Evolutionary conservation across 1,140 invertebrate genomes (phyloP), one percentile per base, ranked within the genome.

Genomic region (Pantala flavescens): DNA sequence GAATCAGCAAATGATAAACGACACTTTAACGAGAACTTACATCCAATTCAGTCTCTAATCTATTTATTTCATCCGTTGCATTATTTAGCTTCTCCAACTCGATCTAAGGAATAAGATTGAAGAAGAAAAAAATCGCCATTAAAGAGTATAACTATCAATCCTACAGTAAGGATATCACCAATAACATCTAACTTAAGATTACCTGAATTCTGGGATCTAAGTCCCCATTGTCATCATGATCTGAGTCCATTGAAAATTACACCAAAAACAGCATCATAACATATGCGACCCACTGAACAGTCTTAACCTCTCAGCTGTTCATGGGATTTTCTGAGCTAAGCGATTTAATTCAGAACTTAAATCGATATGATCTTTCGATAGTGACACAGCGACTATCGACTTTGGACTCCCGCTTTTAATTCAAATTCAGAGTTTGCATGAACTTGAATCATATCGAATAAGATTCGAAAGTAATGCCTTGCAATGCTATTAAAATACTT

Each of bases 31-130:
- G 49, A 63, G 12, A 63, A 63, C 88, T 89, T 86, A 94, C 93
- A 85, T 94, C 95, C 78, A 98, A 86, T 84, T 97, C 94, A 73
- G 96, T 90, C 85, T 98, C 96, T 76, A 97, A 84, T 80, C 93
- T 91, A 83, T 98, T 98, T 79, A 98, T 97, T 79, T 96, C 93
- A 86, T 98, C 94, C 73, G 95, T 97, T 23, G 95, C 93, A 79
- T 90, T 93, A 82, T 98, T 98, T 73, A 98, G 85, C 82, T 94
- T 91, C 83, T 98, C 96, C 79, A 98, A 84, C 85, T 98, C 95
- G 82, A 95, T 90, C 93, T 96, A 82, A 70, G 84, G 82, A 77
- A 74, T 14, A 3, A 63, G 12, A 14, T 1, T 7, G n/a, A 5
- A 21, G 16, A 14, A 63, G 12, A 7, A 63, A 63, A 16, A 19